Percentiles rank a stretch among this genome's conserved stretches.
Evolutionary conservation across 2,113 vertebrate genomes (phyloP).

Genomic region (Talpa occidentalis): DNA sequence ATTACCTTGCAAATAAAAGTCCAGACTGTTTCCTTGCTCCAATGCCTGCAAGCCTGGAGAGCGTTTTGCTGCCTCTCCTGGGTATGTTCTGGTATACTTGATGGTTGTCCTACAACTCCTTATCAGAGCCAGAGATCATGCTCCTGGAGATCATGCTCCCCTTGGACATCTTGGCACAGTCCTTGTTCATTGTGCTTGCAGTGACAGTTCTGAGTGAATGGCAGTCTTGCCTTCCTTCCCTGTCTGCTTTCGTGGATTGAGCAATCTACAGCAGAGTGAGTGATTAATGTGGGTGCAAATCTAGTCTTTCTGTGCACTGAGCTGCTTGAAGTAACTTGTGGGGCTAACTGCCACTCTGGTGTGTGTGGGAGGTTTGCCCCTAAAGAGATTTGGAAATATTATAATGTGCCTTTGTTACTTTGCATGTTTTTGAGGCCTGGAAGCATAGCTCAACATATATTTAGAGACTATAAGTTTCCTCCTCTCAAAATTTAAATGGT

Average conservation of each 20-base stretch:
- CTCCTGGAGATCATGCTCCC: neutral
- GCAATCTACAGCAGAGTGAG: neutral
- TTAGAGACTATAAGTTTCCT: neutral
- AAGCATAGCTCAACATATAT: conserved; percentile 1
- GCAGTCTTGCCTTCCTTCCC: neutral
- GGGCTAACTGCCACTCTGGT: neutral
- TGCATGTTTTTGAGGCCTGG: neutral
- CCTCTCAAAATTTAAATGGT: neutral
- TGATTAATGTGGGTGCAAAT: neutral
- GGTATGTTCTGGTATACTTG: neutral
- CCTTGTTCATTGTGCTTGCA: neutral
- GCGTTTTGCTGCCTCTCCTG: neutral
- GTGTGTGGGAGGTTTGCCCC: neutral
- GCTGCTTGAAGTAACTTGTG: neutral
- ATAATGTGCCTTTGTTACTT: conserved; percentile 10
- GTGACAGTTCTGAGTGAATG: neutral
- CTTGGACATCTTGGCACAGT: neutral
- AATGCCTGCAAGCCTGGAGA: neutral
- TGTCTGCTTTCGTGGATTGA: neutral
- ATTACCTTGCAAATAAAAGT: neutral
- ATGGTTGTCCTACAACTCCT: neutral
- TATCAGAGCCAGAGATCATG: too few species aligned
- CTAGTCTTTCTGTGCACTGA: neutral
- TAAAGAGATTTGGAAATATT: neutral
- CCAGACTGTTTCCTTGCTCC: neutral